Percentiles rank a stretch among this genome's conserved stretches.
Conservation (phyloP, 1,140 invertebrate genomes). For the Drosophila chauvacae region DNA sequence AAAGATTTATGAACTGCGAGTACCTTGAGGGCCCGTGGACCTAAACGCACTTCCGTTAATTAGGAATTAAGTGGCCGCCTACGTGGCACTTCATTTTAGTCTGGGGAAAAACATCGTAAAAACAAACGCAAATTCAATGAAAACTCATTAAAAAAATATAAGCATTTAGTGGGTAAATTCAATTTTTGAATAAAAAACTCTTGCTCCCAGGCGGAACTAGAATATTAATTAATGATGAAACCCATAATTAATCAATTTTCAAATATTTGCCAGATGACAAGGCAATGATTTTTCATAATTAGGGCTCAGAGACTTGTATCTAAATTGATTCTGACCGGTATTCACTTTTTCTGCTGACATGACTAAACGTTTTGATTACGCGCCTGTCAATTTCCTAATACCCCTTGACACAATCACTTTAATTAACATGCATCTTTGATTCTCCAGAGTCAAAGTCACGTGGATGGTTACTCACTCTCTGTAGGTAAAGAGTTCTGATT, state of each 20-base stretch:
- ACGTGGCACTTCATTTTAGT: conserved; percentile 47
- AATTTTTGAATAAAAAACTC: conserved; percentile 23
- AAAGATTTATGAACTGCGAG: conserved; percentile 65
- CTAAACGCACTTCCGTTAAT: conserved; percentile 64
- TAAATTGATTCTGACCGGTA: conserved; percentile 21
- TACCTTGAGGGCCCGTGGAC: conserved; percentile 10
- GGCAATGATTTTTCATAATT: conserved; percentile 22
- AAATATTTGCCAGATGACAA: conserved; percentile 23
- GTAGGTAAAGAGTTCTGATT: conserved; percentile 12
- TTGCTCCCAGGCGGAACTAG: conserved; percentile 27
- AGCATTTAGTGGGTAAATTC: conserved; percentile 22
- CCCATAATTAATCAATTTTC: conserved; percentile 32
- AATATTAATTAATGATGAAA: conserved; percentile 20
- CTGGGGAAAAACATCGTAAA: conserved; percentile 22
- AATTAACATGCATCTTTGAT: conserved; percentile 52
- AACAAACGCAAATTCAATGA: conserved; percentile 27
- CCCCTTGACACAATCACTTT: conserved; percentile 48
- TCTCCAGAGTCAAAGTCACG: conserved; percentile 36
- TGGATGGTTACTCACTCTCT: conserved; percentile 32
- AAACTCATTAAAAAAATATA: conserved; percentile 36
- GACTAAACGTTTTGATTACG: conserved; percentile 42
- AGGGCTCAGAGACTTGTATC: conserved; percentile 4
- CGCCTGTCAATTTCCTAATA: conserved; percentile 31
- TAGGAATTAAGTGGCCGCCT: conserved; percentile 51
- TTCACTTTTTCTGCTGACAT: conserved; percentile 33